Evolutionary conservation across 1,140 invertebrate species (phyloP).

Genomic region (Drosophila ananassae): DNA sequence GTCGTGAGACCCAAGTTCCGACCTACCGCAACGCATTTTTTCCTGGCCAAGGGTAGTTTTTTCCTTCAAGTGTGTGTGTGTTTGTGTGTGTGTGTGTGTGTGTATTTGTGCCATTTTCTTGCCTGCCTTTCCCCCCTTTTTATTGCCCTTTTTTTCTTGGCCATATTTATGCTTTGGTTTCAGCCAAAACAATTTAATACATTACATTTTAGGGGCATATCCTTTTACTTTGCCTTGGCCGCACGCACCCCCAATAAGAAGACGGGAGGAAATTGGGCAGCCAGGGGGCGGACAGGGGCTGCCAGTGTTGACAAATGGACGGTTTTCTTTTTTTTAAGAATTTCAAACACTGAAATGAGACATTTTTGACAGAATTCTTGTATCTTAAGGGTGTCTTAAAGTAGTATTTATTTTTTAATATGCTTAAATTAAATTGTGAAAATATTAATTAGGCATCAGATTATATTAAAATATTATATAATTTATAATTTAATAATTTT

Average conservation of each 20-base stretch:
- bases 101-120: not conserved
- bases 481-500: too few relatives aligned
- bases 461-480: too few relatives aligned
- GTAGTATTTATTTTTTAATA: too few relatives aligned
- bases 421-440: too few relatives aligned
- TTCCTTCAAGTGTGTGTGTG: slow-evolving; percentile 1
- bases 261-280: not conserved
- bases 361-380: too few relatives aligned
- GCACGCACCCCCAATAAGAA: slow-evolving; percentile 20
- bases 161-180: slow-evolving; percentile 45
- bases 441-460: too few relatives aligned
- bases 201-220: slow-evolving; percentile 72
- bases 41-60: slow-evolving; percentile 70
- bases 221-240: slow-evolving; percentile 44
- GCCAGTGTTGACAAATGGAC: not conserved
- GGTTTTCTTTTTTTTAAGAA: too few relatives aligned
- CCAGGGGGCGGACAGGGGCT: not conserved
- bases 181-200: slow-evolving; percentile 77
- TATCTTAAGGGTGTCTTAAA: too few relatives aligned
- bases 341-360: too few relatives aligned
- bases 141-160: slow-evolving; percentile 3
- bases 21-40: slow-evolving; percentile 76
- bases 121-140: slow-evolving; percentile 4
- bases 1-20: slow-evolving; percentile 22
- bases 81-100: not conserved